These are phyloP conservation scores for Himalopsyche japonica DNA, from an alignment of 2,888 invertebrate genomes.

Conservation along the genomic window DNA sequence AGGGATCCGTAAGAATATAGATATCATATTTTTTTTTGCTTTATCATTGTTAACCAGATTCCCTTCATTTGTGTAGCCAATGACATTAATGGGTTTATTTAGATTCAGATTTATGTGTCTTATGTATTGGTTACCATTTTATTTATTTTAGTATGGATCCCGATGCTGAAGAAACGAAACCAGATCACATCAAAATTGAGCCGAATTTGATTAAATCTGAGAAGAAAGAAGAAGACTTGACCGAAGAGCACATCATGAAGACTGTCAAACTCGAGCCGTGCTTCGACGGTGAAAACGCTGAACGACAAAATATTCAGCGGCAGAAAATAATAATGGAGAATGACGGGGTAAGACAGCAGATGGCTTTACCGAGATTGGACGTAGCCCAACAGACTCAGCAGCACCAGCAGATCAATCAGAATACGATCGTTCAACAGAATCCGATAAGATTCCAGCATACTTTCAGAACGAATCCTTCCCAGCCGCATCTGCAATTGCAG, in stretches of 20 bases:
- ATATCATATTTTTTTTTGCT: not conserved
- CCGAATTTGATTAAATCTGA: constrained; percentile 35
- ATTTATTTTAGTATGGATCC: constrained; percentile 23
- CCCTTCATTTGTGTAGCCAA: too few species aligned
- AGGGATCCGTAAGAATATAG: constrained; percentile 45
- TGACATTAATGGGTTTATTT: too few species aligned
- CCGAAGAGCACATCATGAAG: constrained; percentile 21
- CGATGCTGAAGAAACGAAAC: constrained; percentile 19
- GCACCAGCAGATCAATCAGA: constrained; percentile 10
- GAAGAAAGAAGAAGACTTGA: constrained; percentile 35
- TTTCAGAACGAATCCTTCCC: constrained; percentile 23
- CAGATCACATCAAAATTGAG: constrained; percentile 27
- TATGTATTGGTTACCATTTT: not conserved
- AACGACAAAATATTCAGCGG: constrained; percentile 10
- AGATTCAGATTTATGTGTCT: not conserved
- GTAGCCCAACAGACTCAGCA: constrained; percentile 22
- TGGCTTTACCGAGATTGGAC: constrained; percentile 29
- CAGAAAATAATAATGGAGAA: constrained; percentile 11
- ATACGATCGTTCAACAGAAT: constrained; percentile 20
- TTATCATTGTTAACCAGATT: too few species aligned
- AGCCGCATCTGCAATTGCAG: constrained; percentile 27
- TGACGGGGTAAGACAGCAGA: constrained; percentile 14
- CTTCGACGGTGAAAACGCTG: constrained; percentile 21
- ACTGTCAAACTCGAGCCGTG: constrained; percentile 30
- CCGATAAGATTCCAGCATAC: constrained; percentile 31